These are phyloP conservation scores for Theristicus caerulescens DNA, from an alignment of 2,113 vertebrate species.

Conservation along the genomic window DNA sequence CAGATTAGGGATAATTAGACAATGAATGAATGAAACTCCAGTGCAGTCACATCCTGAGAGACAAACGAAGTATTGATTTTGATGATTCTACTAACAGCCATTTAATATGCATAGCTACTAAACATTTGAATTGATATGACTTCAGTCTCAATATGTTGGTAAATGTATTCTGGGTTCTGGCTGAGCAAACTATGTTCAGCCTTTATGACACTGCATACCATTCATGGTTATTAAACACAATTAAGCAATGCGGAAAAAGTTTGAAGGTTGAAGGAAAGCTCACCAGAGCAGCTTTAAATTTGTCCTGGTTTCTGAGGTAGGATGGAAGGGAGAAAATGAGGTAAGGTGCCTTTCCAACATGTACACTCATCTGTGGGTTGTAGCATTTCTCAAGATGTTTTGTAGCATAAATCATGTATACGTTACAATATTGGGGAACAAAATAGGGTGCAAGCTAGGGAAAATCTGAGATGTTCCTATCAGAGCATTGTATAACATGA, in stretches of 20 bases:
- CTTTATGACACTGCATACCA: background rate
- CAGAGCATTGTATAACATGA: background rate
- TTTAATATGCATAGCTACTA: slow-evolving; percentile 65
- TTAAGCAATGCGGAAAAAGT: background rate
- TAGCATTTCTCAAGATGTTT: background rate
- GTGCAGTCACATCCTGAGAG: slow-evolving; percentile 65
- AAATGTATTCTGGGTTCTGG: slow-evolving; percentile 2
- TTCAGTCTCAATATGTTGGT: background rate
- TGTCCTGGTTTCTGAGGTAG: background rate
- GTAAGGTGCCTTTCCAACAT: background rate
- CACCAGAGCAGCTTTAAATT: background rate
- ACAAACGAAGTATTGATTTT: slow-evolving; percentile 73
- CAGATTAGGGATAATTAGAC: slow-evolving; percentile 68
- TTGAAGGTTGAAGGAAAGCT: background rate
- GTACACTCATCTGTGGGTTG: background rate
- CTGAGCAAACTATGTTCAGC: background rate
- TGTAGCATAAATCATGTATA: background rate
- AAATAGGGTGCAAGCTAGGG: background rate
- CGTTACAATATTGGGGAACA: background rate
- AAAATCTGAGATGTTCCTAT: background rate
- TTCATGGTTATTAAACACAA: background rate
- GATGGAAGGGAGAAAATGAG: background rate
- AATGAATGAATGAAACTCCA: slow-evolving; percentile 40
- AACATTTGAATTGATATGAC: slow-evolving; percentile 59
- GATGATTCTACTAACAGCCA: slow-evolving; percentile 65